These are phyloP conservation scores for Carabus problematicus DNA, from an alignment of 2,888 invertebrate genomes.

Conservation along the genomic window DNA sequence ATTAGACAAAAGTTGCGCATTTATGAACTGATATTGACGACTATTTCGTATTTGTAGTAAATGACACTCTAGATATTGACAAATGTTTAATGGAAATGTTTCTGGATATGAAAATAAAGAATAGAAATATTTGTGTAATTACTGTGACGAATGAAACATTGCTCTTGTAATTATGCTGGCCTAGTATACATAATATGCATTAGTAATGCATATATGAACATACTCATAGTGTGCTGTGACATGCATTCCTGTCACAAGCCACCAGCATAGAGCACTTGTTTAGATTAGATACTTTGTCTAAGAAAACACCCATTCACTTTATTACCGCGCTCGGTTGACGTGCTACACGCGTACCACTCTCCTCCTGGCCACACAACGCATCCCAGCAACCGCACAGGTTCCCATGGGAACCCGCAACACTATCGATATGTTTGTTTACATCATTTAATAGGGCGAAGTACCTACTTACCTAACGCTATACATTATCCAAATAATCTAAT, in stretches of 20 bases:
- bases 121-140: no score
- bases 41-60: no score
- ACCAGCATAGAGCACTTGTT: constrained; percentile 25
- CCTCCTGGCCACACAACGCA: constrained; percentile 5
- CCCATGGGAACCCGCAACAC: constrained; percentile 31
- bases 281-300: constrained; percentile 34
- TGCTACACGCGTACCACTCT: constrained; percentile 24
- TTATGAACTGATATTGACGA: no score
- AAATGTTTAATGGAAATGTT: no score
- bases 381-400: not conserved
- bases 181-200: not conserved
- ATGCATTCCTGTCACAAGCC: constrained; percentile 3
- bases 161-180: no score
- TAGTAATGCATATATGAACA: constrained; percentile 5
- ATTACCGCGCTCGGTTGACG: constrained; percentile 31
- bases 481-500: no score
- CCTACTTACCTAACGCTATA: no score
- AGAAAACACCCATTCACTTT: constrained; percentile 36
- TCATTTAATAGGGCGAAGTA: constrained; percentile 1
- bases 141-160: no score
- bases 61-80: no score
- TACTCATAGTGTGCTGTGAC: not conserved
- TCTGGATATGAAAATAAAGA: no score
- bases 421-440: not conserved
- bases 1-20: no score